Evolutionary conservation across 2,888 invertebrate species (phyloP), one percentile per base, ranked within the genome.

Genomic region (Halocaridina rubra): DNA sequence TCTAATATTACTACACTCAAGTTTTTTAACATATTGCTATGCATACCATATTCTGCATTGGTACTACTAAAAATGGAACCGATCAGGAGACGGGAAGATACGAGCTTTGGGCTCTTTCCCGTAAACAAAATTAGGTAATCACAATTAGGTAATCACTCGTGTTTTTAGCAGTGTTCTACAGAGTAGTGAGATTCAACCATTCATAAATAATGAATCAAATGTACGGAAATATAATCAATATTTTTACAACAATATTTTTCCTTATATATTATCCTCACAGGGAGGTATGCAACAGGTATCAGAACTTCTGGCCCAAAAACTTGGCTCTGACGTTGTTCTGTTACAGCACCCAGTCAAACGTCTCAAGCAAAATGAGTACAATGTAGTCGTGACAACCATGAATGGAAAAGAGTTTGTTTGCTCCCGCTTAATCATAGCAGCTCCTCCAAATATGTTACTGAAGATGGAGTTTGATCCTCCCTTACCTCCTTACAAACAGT

Each of bases 241-340:
- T n/a, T n/a, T n/a, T n/a, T n/a, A n/a, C 13, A 1, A 30, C 32
- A 19, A 69, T 10, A 27, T 29, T 76, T 16, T 24, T 19, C 19
- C 24, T 74, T n/a, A n/a, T n/a, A n/a, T n/a, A n/a, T n/a, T n/a
- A n/a, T n/a, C n/a, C n/a, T 69, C 72, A 27, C 72, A 88, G 24
- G 92, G 92, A 19, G 92, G 92, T 22, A 90, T 91, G 1, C 91
- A 91, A 87, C 91, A 91, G 87, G 89, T 92, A 22, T 90, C 91
- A 87, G 89, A 90, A 75, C 89, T 90, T 46, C 89, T 92, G 53
- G 90, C 91, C 0, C 89, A 90, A 76, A 89, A 88, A 30, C 84
- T 92, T n/a, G 90, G 90, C 86, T 89, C 89, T 89, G 89, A 89
- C 33, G 85, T 89, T 27, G 90, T 91, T 10, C 87, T 89, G 33